Conservation (phyloP, 2,888 invertebrate species). For the Euplagia quadripunctaria region DNA sequence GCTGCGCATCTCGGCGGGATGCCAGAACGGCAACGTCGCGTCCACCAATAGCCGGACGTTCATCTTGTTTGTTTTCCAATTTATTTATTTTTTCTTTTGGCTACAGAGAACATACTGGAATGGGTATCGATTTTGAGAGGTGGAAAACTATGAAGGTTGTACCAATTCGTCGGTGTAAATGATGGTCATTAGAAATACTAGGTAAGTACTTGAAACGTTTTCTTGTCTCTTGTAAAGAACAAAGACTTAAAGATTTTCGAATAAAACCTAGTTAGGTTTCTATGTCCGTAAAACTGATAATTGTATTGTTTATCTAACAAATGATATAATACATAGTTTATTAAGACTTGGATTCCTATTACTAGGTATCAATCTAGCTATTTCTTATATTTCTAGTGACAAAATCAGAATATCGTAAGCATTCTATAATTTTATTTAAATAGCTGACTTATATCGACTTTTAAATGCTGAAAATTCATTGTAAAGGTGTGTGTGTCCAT, state of each 20-base stretch:
- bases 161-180: not conserved
- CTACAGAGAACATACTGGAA: conserved; percentile 54
- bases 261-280: not conserved
- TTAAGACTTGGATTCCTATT: not conserved
- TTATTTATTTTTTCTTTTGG: conserved; percentile 61
- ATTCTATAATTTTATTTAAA: not conserved
- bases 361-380: not conserved
- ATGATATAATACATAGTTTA: not conserved
- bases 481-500: not conserved
- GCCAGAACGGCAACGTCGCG: conserved; percentile 83
- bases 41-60: conserved; percentile 81
- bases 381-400: not conserved
- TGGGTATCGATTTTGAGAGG: conserved; percentile 40
- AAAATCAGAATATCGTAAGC: not conserved
- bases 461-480: not conserved
- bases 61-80: conserved; percentile 75
- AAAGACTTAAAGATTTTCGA: not conserved
- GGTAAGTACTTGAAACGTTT: too few relatives aligned
- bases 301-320: not conserved
- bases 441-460: too few relatives aligned
- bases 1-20: conserved; percentile 77
- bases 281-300: not conserved
- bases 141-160: conserved; percentile 15
- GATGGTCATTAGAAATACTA: too few relatives aligned
- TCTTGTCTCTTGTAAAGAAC: not conserved